Evolutionary conservation across 2,888 invertebrate genomes (phyloP), one percentile per base, ranked within the genome.

Genomic region (Hirtodrosophila histrioides): DNA sequence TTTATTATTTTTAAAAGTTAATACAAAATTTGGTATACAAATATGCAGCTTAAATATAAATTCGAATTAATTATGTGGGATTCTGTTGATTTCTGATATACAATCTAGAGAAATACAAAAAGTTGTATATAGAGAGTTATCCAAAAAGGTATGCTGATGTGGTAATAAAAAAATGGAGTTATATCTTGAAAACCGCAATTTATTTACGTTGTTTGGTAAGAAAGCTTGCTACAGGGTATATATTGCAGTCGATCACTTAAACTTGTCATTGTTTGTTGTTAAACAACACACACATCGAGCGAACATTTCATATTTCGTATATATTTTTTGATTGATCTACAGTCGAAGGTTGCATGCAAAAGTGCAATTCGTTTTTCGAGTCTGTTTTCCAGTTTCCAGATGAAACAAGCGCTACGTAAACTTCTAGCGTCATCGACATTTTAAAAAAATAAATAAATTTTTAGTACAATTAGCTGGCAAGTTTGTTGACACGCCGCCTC

Each of bases 311-410:
- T 68, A 44, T 40, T 45, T 68, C 23, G 24, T 37, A 17, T 36
- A 54, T 62, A 2, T 44, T 75, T 75, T 86, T 82, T 82, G 82
- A 82, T 82, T 86, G 86, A 82, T 86, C 86, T 82, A 84, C 82
- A 80, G 81, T 62, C 74, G 87, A 82, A 85, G 83, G 82, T 78
- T 87, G 79, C 84, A 87, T 85, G 88, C 88, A 85, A 87, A 85
- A 85, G 77, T 85, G 84, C 84, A 85, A 85, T 84, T 74, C 77
- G 76, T 68, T 72, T 27, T 66, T 67, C 53, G 63, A 78, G 72
- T 61, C 75, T 66, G 75, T 74, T 75, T 74, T 70, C 65, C 75
- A 70, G 66, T 74, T 62, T 62, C 55, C 46, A 63, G 71, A 70
- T 75, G 76, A 62, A 74, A 75, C 44, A 61, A 54, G 57, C 67